A percentile compares a stretch with the other conserved stretches of the same genome.
phyloP scores from a whole-genome alignment of 2,797 vertebrate species.

The Sebastes vulpes region DNA sequence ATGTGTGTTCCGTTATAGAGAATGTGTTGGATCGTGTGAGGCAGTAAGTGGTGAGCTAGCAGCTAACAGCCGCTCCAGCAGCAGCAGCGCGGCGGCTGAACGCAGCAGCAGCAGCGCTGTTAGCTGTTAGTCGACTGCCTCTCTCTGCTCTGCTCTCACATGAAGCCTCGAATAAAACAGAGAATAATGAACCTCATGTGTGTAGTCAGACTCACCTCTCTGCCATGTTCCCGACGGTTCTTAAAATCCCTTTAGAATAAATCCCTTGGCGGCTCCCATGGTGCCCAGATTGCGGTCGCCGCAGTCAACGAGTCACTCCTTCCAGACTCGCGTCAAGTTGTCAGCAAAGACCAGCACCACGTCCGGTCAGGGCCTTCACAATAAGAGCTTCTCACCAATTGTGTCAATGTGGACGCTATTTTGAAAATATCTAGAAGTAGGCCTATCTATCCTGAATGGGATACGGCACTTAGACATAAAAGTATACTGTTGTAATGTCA shows the following conservation, averaged over 20 bases:
- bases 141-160: neutral
- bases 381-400: constrained; percentile 9
- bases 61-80: constrained; percentile 26
- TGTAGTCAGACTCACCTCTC: constrained; percentile 76
- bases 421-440: neutral
- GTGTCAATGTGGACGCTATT: neutral
- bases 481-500: neutral
- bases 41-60: constrained; percentile 36
- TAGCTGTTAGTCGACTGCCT: constrained; percentile 38
- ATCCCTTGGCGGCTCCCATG: constrained; percentile 79
- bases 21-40: constrained; percentile 4
- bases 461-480: neutral
- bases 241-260: constrained; percentile 71
- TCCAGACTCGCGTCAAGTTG: neutral
- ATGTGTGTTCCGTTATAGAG: neutral
- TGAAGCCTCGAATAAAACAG: neutral
- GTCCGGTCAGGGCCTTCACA: constrained; percentile 34
- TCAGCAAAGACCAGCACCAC: accelerated
- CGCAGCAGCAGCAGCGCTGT: neutral
- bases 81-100: neutral
- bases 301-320: constrained; percentile 77
- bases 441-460: neutral
- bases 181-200: neutral
- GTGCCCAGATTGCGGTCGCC: constrained; percentile 75
- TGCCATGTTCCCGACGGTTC: constrained; percentile 77